phyloP scores from a whole-genome alignment of 2,113 vertebrate genomes.

The Parus major region DNA sequence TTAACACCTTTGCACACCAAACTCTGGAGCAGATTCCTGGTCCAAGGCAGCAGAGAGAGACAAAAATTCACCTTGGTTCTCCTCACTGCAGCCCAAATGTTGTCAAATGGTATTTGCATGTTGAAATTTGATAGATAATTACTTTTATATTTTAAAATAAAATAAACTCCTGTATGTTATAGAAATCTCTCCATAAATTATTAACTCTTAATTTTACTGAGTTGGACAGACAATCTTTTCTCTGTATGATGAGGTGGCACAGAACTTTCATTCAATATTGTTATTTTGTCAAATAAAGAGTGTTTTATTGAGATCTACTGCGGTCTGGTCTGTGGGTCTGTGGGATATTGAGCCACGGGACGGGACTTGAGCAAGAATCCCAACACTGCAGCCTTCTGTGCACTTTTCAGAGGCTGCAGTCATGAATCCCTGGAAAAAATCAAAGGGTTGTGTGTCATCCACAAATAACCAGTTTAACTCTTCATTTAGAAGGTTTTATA shows the following conservation, averaged over 20 bases:
- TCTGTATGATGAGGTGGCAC: background rate
- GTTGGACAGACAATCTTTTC: background rate
- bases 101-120: background rate
- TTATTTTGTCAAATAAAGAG: background rate
- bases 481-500: background rate
- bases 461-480: background rate
- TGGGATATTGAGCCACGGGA: background rate
- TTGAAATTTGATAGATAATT: background rate
- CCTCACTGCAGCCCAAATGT: background rate
- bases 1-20: background rate
- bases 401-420: background rate
- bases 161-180: rapidly evolving
- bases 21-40: background rate
- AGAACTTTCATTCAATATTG: background rate
- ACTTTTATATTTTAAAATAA: background rate
- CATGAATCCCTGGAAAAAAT: background rate
- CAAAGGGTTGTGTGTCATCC: background rate
- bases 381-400: conserved; percentile 40
- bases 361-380: background rate
- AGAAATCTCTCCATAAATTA: background rate
- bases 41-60: background rate
- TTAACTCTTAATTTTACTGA: background rate
- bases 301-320: background rate
- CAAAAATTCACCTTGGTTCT: background rate
- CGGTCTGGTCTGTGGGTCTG: background rate